These are phyloP conservation scores for Plemyria rubiginata DNA, from an alignment of 2,888 invertebrate species.

Conservation along the genomic window DNA sequence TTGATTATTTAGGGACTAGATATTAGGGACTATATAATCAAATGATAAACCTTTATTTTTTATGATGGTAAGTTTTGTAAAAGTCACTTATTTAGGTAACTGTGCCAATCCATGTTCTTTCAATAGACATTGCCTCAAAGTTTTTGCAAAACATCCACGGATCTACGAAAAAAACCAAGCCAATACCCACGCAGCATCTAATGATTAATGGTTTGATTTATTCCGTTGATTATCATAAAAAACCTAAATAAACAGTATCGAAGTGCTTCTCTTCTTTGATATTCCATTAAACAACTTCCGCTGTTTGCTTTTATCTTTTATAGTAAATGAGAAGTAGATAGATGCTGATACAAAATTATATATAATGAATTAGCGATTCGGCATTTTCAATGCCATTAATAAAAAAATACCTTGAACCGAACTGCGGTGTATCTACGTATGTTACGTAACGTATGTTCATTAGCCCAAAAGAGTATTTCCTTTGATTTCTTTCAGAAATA, in stretches of 20 bases:
- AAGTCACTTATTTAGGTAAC: neutral
- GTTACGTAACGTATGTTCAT: too few species aligned
- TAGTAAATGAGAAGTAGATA: conserved; percentile 38
- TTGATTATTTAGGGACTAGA: too few species aligned
- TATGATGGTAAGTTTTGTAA: neutral
- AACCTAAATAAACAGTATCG: conserved; percentile 47
- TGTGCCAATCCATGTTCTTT: conserved; percentile 8
- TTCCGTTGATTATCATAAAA: conserved; percentile 43
- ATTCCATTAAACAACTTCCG: conserved; percentile 49
- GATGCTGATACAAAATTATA: neutral
- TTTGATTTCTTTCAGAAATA: too few species aligned
- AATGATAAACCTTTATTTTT: too few species aligned
- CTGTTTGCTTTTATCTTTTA: conserved; percentile 33
- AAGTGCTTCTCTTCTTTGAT: conserved; percentile 44
- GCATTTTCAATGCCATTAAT: too few species aligned
- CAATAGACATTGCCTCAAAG: conserved; percentile 15
- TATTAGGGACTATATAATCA: too few species aligned
- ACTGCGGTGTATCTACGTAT: too few species aligned
- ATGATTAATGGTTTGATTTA: conserved; percentile 64
- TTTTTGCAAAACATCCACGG: conserved; percentile 31
- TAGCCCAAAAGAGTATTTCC: too few species aligned
- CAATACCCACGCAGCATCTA: conserved; percentile 49
- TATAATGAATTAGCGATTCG: neutral
- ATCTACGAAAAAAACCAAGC: conserved; percentile 50
- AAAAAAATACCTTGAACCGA: too few species aligned